Base-by-base conservation (phyloP, 2,113 vertebrate genomes). In the Cyanoramphus novaezelandiae region DNA sequence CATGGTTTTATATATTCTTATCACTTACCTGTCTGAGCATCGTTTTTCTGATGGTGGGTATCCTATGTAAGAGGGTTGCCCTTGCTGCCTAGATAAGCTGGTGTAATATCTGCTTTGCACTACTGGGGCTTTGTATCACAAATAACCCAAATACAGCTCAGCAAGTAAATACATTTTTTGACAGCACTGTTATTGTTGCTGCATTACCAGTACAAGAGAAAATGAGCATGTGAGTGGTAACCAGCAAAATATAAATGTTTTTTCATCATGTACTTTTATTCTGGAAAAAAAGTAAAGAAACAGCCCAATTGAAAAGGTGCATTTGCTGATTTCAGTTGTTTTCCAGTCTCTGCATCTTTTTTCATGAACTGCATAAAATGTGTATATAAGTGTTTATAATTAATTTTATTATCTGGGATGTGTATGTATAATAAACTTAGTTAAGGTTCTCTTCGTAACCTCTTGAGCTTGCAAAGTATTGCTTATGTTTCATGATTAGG, bases 381-480 rank as follows among this genome's bases (percentile, higher is more conserved):
- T 93, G 41, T 46, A 57, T 79, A 50, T 50, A 69, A 82, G 57
- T 77, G 28, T 90, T 92, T 87, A 17, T 64, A 82, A 71, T 63
- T 68, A 68, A 86, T 92, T 79, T 88, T 90, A 84, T 76, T 92
- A 57, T 64, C 72, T 83, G 64, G 74, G 49, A 59, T 81, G 37
- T 72, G n/a, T 75, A 25, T 79, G 28, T 77, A 21, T 55, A 94
- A 95, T 96, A 92, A 97, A 96, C 19, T 90, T 72, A 35, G 2
- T 60, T 60, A 67, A 83, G 35, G 80, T 93, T 93, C 19, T 94
- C 77, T 94, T 92, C 67, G 13, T 50, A 77, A 69, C 70, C 78
- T 88, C 35, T 71, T 84, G 49, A 84, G 49, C 33, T n/a, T 88
- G 18, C 8, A 8, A 82, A 83, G 57, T 76, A 63, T 80, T 65